Evolutionary conservation across 2,888 invertebrate species (phyloP), one percentile per base, ranked within the genome.

Genomic region (Cataglyphis cursor): DNA sequence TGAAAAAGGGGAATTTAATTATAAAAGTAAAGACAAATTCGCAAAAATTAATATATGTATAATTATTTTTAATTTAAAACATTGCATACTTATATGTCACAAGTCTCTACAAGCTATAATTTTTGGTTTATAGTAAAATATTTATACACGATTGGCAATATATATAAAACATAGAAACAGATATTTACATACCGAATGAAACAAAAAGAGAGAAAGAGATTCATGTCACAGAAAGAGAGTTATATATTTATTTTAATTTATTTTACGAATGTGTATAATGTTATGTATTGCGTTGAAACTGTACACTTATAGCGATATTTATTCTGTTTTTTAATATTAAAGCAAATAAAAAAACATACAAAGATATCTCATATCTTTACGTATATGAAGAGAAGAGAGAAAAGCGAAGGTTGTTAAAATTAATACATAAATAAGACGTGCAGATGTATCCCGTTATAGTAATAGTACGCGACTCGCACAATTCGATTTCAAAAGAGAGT

Each of bases 391-490:
- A 48, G 6, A 35, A 24, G 35, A 35, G 10, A 57, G 21, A 21
- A 21, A 54, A 41, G 8, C 12, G 61, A 73, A 73, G 73, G 73
- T 24, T 18, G 35, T 41, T 41, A 12, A 61, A 28, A 24, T 73
- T 59, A 38, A 59, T 61, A 41, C 2, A 61, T n/a, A 74, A 74
- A 61, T 41, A 41, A 62, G 31, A 74, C 41, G 24, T 59, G 1
- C 8, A 48, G n/a, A 59, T 59, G 6, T 15, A 74, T 62, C 28
- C 4, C 6, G 15, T 31, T 28, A n/a, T 38, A 28, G 41, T 73
- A 61, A 73, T 31, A 41, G 35, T 12, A 12, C 28, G 8, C 44
- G 28, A 38, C 31, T 15, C 44, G 8, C 28, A 12, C 44, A 28
- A 38, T 31, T 15, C 44, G 18, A 21, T 15, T 18, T 48, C 10